Conservation (phyloP, 2,888 invertebrate species). For the Trachelus troglodyta region DNA sequence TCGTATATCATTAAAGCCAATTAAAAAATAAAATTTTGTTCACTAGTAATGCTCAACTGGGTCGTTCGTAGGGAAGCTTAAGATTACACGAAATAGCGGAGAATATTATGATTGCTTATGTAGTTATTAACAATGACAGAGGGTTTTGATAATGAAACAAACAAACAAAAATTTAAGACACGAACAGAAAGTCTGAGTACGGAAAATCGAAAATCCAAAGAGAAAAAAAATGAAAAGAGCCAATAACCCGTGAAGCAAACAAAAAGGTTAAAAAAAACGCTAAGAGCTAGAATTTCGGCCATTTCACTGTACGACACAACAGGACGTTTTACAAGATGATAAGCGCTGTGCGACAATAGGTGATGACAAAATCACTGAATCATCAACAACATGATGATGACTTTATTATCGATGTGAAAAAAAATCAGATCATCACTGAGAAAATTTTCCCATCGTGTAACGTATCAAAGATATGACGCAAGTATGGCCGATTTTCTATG, state of each 20-base stretch:
- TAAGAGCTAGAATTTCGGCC: not conserved
- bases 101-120: conserved; percentile 18
- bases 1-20: conserved; percentile 28
- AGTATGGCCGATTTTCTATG: not conserved
- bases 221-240: conserved; percentile 22
- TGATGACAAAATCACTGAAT: not conserved
- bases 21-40: conserved; percentile 37
- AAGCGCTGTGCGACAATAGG: not conserved
- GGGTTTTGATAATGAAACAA: not conserved
- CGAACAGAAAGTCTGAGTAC: not conserved
- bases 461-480: not conserved
- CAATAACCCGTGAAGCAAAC: conserved; percentile 57
- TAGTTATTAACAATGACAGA: not conserved
- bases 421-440: not conserved
- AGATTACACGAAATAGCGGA: conserved; percentile 20
- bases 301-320: not conserved
- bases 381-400: not conserved
- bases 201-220: not conserved
- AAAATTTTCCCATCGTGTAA: not conserved
- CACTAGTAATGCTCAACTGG: conserved; percentile 29
- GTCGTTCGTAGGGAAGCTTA: conserved; percentile 22
- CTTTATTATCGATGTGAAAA: not conserved
- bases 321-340: too few relatives aligned
- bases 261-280: conserved; percentile 14
- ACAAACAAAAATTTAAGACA: not conserved